A percentile compares a stretch with the other conserved stretches of the same genome.
Conservation (phyloP, 1,140 invertebrate genomes). For the Euschistus heros region DNA sequence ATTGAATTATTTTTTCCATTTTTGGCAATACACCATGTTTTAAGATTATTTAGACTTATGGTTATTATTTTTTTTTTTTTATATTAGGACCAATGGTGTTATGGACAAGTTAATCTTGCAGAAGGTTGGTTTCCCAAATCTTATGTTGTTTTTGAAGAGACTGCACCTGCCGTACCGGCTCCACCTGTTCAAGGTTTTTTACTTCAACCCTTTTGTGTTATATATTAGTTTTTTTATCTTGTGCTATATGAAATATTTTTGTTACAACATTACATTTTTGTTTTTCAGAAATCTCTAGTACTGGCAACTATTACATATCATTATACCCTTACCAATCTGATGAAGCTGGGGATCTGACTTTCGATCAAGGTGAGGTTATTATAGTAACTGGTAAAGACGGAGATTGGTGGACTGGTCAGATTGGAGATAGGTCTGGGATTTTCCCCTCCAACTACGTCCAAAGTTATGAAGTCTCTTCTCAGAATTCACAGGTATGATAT, state of each 20-base stretch:
- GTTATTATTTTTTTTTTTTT: too few species aligned
- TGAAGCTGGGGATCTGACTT: conserved; percentile 83
- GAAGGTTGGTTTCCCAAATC: conserved; percentile 63
- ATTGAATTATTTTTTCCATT: too few species aligned
- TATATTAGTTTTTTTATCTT: not conserved
- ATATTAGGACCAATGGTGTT: conserved; percentile 53
- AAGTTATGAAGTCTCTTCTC: conserved; percentile 28
- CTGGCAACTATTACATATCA: conserved; percentile 67
- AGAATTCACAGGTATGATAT: conserved; percentile 20
- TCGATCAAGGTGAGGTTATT: conserved; percentile 84
- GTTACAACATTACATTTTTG: not conserved
- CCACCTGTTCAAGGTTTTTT: not conserved
- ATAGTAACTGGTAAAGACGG: conserved; percentile 79
- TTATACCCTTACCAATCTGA: conserved; percentile 74
- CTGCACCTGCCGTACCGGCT: not conserved
- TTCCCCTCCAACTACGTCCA: conserved; percentile 92
- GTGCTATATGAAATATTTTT: not conserved
- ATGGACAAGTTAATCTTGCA: conserved; percentile 42
- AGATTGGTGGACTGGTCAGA: conserved; percentile 95
- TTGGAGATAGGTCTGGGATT: conserved; percentile 75
- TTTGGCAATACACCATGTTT: too few species aligned
- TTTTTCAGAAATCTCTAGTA: not conserved
- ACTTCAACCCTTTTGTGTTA: not conserved
- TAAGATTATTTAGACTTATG: too few species aligned
- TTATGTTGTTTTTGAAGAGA: conserved; percentile 46